These are phyloP conservation scores for Tragelaphus buxtoni DNA, from an alignment of 2,113 vertebrate species.

Conservation along the genomic window DNA sequence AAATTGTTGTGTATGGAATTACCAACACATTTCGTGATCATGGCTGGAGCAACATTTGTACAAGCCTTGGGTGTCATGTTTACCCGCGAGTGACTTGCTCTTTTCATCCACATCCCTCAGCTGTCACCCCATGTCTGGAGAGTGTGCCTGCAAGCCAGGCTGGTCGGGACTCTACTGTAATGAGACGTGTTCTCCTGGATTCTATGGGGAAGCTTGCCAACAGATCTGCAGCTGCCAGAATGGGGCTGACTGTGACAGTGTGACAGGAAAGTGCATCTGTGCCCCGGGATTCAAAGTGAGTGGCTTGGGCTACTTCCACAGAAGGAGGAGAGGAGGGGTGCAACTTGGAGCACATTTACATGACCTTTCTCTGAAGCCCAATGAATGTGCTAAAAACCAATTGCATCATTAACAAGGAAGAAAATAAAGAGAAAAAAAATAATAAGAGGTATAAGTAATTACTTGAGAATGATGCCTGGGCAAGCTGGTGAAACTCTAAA, in stretches of 20 bases:
- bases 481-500: neutral
- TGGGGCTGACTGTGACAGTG: slow-evolving; percentile 94
- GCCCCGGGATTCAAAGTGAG: slow-evolving; percentile 96
- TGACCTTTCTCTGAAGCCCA: neutral
- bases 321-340: neutral
- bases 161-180: slow-evolving; percentile 98
- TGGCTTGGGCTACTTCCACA: slow-evolving; percentile 4
- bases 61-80: slow-evolving; percentile 51
- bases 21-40: slow-evolving; percentile 1
- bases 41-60: slow-evolving; percentile 35
- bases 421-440: neutral
- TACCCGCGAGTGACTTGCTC: slow-evolving; percentile 69
- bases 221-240: slow-evolving; percentile 96
- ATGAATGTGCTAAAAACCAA: neutral
- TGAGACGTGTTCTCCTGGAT: slow-evolving; percentile 92
- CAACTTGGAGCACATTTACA: fast-evolving
- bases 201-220: slow-evolving; percentile 91
- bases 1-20: neutral
- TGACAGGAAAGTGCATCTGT: slow-evolving; percentile 92
- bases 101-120: slow-evolving; percentile 83
- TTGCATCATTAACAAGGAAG: neutral
- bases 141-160: slow-evolving; percentile 91
- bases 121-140: slow-evolving; percentile 98
- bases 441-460: neutral
- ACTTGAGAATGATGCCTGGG: neutral